These are phyloP conservation scores for Gryllus bimaculatus DNA, from an alignment of 1,140 invertebrate genomes.

Conservation along the genomic window DNA sequence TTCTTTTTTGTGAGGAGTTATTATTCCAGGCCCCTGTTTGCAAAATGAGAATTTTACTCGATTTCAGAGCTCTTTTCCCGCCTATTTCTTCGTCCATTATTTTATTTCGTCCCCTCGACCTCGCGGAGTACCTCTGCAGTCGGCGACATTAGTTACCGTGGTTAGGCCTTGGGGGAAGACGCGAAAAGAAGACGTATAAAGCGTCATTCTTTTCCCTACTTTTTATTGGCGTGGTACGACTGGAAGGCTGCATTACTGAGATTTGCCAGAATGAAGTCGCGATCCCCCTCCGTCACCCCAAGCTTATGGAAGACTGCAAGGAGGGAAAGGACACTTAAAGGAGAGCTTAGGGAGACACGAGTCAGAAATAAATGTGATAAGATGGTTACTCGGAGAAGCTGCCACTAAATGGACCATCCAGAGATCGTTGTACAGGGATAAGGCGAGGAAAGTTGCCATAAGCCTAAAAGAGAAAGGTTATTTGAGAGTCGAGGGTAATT, in stretches of 20 bases:
- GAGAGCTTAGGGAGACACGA: not conserved
- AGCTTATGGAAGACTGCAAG: not conserved
- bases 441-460: not conserved
- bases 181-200: not conserved
- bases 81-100: not conserved
- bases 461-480: constrained; percentile 4
- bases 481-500: not conserved
- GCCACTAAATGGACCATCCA: not conserved
- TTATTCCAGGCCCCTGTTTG: not conserved
- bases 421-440: not conserved
- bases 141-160: not conserved
- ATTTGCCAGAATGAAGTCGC: not conserved
- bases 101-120: not conserved
- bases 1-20: not conserved
- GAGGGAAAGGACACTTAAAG: not conserved
- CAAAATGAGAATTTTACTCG: constrained; percentile 1
- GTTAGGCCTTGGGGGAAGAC: not conserved
- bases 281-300: not conserved
- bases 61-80: not conserved
- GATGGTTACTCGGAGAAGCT: not conserved
- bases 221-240: not conserved
- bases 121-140: not conserved
- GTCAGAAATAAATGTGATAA: not conserved
- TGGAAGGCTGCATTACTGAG: not conserved
- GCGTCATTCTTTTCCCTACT: constrained; percentile 1